Evolutionary conservation across 2,113 vertebrate species (phyloP), one percentile per base, ranked within the genome.

Genomic region (Sitta europaea): DNA sequence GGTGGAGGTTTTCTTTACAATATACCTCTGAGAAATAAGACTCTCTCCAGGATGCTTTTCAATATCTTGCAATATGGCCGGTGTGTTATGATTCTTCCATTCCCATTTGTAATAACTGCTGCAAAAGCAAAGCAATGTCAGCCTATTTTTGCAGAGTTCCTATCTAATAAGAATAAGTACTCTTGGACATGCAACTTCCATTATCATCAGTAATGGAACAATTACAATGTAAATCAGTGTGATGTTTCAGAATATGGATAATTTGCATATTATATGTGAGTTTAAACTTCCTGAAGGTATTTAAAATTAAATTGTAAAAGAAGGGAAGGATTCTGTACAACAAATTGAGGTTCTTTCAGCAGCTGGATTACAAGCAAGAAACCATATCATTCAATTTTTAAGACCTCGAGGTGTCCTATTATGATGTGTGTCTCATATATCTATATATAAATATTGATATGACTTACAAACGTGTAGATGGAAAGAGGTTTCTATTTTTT

Each of bases 261-360:
- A 96, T 97, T 94, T 94, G 55, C 79, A 79, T 96, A 76, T 86
- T 86, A 66, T 86, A 6, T 90, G 28, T 67, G 54, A 90, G 54
- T 89, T 87, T 72, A 86, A 89, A 65, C 61, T 86, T 97, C 71
- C 86, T 96, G 36, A 38, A 94, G 31, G 47, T 91, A 92, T 96
- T 96, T 92, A 93, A 95, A 85, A 47, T 73, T 95, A 71, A 96
- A 95, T 93, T 95, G 86, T 50, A 82, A 79, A 82, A 76, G 58
- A 73, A 90, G 19, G 17, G 75, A 43, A 43, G 59, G 38, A 53
- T 95, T 88, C 63, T 65, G 21, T 75, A 42, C 42, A 62, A 24
- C 31, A 95, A 70, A 31, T 50, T 45, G 43, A 72, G 18, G 28
- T 82, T 73, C 23, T 90, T 91, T 85, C 58, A 90, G 78, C 35